phyloP scores from a whole-genome alignment of 2,888 invertebrate genomes.

The Ophion slaviceki region DNA sequence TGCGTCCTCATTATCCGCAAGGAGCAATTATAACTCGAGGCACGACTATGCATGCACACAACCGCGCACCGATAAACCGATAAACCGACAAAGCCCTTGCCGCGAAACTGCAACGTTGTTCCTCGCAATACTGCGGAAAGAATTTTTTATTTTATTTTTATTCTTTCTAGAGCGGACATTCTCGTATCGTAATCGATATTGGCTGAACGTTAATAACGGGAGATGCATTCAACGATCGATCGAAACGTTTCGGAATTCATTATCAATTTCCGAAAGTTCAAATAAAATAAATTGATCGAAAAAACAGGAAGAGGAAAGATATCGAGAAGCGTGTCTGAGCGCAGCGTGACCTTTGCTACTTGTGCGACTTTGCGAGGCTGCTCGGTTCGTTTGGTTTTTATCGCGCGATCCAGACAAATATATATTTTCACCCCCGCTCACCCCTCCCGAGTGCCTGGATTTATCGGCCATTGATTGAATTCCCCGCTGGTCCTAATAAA shows the following conservation, averaged over 20 bases:
- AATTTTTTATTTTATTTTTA: background rate
- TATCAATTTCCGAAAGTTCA: constrained; percentile 48
- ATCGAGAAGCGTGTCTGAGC: constrained; percentile 18
- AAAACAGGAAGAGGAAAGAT: background rate
- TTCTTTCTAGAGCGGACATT: background rate
- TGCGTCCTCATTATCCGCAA: too few species aligned
- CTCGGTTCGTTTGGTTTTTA: background rate
- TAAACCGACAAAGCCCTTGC: constrained; percentile 15
- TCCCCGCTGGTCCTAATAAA: too few species aligned
- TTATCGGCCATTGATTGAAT: too few species aligned
- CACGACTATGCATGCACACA: background rate
- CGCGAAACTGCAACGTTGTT: constrained; percentile 2
- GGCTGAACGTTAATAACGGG: constrained; percentile 16
- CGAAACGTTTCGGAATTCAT: constrained; percentile 41
- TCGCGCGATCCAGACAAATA: background rate
- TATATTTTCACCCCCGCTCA: background rate
- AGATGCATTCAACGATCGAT: background rate
- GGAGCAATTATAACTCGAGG: constrained; percentile 23
- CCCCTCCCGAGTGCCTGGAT: too few species aligned
- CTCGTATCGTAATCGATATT: background rate
- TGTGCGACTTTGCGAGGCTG: background rate
- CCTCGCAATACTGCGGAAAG: background rate
- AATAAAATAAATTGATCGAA: background rate
- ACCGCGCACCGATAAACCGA: constrained; percentile 42
- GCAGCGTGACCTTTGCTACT: constrained; percentile 22